Evolutionary conservation across 2,888 invertebrate species (phyloP), one percentile per base, ranked within the genome.

Genomic region (Ophion ellenae): DNA sequence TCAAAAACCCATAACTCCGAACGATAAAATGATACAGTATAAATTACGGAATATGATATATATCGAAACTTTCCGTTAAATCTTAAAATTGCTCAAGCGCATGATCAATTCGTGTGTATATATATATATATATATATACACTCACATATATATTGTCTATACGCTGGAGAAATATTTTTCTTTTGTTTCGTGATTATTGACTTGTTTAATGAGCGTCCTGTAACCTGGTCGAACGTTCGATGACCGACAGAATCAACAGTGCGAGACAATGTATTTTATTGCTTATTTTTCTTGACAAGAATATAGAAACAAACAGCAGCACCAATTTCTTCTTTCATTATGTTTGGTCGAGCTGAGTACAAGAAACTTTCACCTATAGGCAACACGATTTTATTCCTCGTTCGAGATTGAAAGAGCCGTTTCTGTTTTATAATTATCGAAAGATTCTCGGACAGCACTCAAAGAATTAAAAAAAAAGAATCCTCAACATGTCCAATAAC

Each of bases 291-390:
- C 47, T 57, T 14, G 61, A 63, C 57, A 45, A 69, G 28, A 59
- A 77, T 73, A 73, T n/a, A 63, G 59, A 53, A 20, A 11, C 32
- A 66, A 59, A 78, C 66, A 10, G 40, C 70, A 59, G 70, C 36
- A 70, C 63, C n/a, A 14, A 67, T 45, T 45, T 67, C 24, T 40
- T 71, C 59, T 83, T 81, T 81, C 57, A 36, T 69, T 32, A n/a
- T 63, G 32, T 81, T 76, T 64, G 14, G 57, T 53, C 24, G 11
- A 59, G 11, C 53, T 36, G 6, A 59, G 10, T 59, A 11, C 45
- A 36, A 36, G 67, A 5, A 83, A 83, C 85, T 85, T 85, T 85
- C 85, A 85, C 83, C 53, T 17, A n/a, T 40, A 82, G 24, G 61
- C 80, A 76, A 76, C 2, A 17, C 70, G 11, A 45, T 61, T 74